phyloP scores from a whole-genome alignment of 2,888 invertebrate species.

The Papilio elwesi region DNA sequence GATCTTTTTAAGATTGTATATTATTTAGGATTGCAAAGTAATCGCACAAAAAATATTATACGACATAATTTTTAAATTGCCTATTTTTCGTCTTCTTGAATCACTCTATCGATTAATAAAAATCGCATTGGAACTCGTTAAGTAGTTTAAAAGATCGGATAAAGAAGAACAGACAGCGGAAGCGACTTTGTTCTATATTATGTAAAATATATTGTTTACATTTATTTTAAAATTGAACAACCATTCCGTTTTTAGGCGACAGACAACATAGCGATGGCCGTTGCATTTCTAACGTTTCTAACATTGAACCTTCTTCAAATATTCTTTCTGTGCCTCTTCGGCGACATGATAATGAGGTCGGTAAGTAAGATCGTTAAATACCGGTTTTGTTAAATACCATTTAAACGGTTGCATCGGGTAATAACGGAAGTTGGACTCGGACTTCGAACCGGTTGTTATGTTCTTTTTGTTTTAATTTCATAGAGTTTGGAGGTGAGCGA shows the following conservation, averaged over 20 bases:
- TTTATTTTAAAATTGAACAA: too few relatives aligned
- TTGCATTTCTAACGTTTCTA: constrained; percentile 58
- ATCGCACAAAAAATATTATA: too few relatives aligned
- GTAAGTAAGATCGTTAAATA: constrained; percentile 49
- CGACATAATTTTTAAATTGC: too few relatives aligned
- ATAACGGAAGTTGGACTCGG: constrained; percentile 29
- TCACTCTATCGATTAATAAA: too few relatives aligned
- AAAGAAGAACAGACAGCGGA: too few relatives aligned
- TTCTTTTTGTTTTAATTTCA: constrained; percentile 38
- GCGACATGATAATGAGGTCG: constrained; percentile 59
- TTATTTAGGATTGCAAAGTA: too few relatives aligned
- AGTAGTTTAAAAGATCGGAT: too few relatives aligned
- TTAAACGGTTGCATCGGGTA: constrained; percentile 26
- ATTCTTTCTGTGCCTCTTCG: constrained; percentile 62
- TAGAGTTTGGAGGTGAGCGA: constrained; percentile 56
- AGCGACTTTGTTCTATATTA: too few relatives aligned
- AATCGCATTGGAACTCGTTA: too few relatives aligned
- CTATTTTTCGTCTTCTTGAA: too few relatives aligned
- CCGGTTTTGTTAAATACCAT: constrained; percentile 24
- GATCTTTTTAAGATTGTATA: too few relatives aligned
- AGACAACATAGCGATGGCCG: constrained; percentile 50
- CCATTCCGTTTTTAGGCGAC: constrained; percentile 54
- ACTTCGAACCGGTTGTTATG: constrained; percentile 18
- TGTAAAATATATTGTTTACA: too few relatives aligned
- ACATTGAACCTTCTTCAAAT: constrained; percentile 60